Evolutionary conservation across 2,113 vertebrate genomes (phyloP), one percentile per base, ranked within the genome.

Genomic region (Dicrurus megarhynchus): DNA sequence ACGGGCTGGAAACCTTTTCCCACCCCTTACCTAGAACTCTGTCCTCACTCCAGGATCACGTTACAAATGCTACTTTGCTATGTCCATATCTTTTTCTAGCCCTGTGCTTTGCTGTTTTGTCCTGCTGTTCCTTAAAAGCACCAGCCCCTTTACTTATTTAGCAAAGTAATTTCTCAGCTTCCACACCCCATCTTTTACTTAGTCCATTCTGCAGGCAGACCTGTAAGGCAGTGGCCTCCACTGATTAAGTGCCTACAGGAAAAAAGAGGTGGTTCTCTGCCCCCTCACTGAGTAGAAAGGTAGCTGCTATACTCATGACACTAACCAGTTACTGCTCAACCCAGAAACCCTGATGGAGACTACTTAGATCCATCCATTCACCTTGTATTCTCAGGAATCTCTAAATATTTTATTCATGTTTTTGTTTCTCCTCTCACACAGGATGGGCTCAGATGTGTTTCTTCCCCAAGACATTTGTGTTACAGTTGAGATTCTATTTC

Each of bases 391-490:
- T 53, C 22, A 55, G 23, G 15, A 8, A 74, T 4, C 16, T 35
- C 44, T 50, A 30, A 82, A 42, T 3, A n/a, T 11, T 37, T 71
- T 44, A 84, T 76, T 59, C 6, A 13, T 19, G 11, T 6, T 39
- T 80, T 75, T 59, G 1, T 64, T 78, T 75, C n/a, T 57, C 50
- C 16, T 28, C 3, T 32, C 12, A 8, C 35, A 61, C 11, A 22
- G 22, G 22, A 57, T 26, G 17, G 63, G 32, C 11, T 75, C 7
- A 30, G 9, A 32, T 53, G 22, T 50, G 7, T 11, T 50, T 44
- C 24, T 5, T 9, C 11, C 3, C 6, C 24, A n/a, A 32, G 33
- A n/a, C 0, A 1, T 6, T 3, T 7, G 16, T 11, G 10, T 20
- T 68, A 18, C 18, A 79, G 4, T 12, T 2, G 5, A 86, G 49